Base-by-base conservation (phyloP, 1,140 invertebrate species). In the Trinorchestia longiramus region DNA sequence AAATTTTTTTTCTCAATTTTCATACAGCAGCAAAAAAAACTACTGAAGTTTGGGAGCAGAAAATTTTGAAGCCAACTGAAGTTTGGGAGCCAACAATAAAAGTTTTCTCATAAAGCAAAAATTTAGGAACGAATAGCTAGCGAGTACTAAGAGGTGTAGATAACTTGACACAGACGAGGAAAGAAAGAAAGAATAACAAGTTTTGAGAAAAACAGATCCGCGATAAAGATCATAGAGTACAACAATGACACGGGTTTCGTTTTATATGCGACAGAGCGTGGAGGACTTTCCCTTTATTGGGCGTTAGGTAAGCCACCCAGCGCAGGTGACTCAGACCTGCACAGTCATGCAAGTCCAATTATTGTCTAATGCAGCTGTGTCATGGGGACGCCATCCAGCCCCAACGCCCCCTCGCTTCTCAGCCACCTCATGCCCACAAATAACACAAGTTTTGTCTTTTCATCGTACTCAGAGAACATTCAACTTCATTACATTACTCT, bases 291-390 rank as follows among this genome's bases (percentile, higher is more conserved):
- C 44, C 92, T 94, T 45, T 0, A 90, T 90, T 42, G 43, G 87
- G 43, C 43, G 88, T 90, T 42, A 45, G 43, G 92, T 47, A 94
- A 45, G 36, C 44, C 92, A 94, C 92, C 6, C 92, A 4, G 92
- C 36, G 92, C 11, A n/a, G 40, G 44, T 94, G 92, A 94, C 44
- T 94, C 92, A 94, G 43, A 47, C 41, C 47, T 94, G 92, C 92
- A 40, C 40, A 17, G 92, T 94, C 92, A 94, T 45, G 92, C 92
- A 6, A 42, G 43, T 8, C 92, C 92, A 94, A 94, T 94, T 94
- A 94, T 94, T 44, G 92, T 36, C 92, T 47, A 47, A 43, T 94
- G 92, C 92, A 94, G 92, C 92, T n/a, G 11, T 43, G 92, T 94
- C 92, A 94, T 43, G 3, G 8, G 43, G 92, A 8, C 92, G 43